Evolutionary conservation across 2,797 vertebrate genomes (phyloP), one percentile per base, ranked within the genome.

Genomic region (Siniperca obscura): DNA sequence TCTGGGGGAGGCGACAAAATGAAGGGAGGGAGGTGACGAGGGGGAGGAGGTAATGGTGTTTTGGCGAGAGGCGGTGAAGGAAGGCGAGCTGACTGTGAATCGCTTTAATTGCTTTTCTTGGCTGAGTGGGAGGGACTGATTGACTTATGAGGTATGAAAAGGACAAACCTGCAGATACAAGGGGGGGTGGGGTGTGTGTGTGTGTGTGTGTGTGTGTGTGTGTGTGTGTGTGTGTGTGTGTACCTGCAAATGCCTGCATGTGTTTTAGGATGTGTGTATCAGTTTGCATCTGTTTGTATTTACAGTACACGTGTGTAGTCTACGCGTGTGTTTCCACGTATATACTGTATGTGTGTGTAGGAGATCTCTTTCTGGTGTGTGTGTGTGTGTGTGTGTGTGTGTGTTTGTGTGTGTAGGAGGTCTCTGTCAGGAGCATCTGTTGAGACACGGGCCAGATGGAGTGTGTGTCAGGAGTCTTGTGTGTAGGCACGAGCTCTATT

Each of bases 361-460:
- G 64, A 69, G 40, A 73, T 52, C 40, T 65, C 34, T 52, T 16
- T 66, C 16, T 9, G 14, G 21, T 68, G 60, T 62, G 64, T 70
- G 70, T 68, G 27, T 30, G 27, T 27, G 27, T 68, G 2, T 30
- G 27, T 66, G 78, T 74, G 65, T 25, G 67, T 68, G 27, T 30
- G 27, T 27, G 27, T 68, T 2, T 30, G 27, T 66, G 78, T 74
- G 65, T 25, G 67, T 57, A 56, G 70, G 76, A 80, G 59, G 79
- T 76, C 78, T 86, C 84, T 16, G 1, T 85, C 82, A 66, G 84
- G 78, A 96, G 92, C 95, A 96, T 96, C 96, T 96, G 95, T 73
- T 90, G 81, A 85, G 91, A 81, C 89, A 88, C 2, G 1, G 82
- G 84, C 91, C 96, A 96, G 96, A 95, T 95, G 95, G 95, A 95